phyloP scores from a whole-genome alignment of 2,888 invertebrate genomes.

The Drosophila koepferae region DNA sequence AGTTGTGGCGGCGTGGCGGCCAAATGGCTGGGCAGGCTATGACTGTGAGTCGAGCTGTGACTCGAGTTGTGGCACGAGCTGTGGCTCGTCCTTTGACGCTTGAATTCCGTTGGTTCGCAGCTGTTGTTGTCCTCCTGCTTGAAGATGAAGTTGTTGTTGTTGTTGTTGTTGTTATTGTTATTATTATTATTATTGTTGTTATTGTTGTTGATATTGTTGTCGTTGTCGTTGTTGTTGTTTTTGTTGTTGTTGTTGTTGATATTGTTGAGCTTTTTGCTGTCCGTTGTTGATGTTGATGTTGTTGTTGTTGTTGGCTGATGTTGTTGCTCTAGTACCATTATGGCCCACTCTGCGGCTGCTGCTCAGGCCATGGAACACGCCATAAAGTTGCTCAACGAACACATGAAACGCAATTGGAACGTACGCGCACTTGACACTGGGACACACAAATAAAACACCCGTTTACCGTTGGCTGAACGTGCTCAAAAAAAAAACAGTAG shows the following conservation, averaged over 20 bases:
- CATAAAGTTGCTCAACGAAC: constrained; percentile 21
- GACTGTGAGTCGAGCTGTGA: constrained; percentile 24
- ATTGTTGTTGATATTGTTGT: constrained; percentile 7
- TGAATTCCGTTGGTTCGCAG: constrained; percentile 32
- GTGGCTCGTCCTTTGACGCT: constrained; percentile 49
- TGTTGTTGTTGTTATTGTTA: constrained; percentile 31
- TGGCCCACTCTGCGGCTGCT: constrained; percentile 55
- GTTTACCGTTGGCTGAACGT: constrained; percentile 52
- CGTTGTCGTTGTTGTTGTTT: constrained; percentile 22
- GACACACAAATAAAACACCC: constrained; percentile 19
- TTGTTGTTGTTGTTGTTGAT: constrained; percentile 26
- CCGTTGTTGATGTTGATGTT: constrained; percentile 18
- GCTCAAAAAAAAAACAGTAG: constrained; percentile 42
- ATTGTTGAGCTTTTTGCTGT: constrained; percentile 23
- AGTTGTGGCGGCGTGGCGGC: constrained; percentile 50
- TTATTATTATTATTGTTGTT: constrained; percentile 19
- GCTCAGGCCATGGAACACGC: constrained; percentile 51
- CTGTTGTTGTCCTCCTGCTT: constrained; percentile 52
- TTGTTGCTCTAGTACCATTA: constrained; percentile 83
- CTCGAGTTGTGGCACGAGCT: constrained; percentile 24
- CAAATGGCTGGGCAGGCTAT: constrained; percentile 38
- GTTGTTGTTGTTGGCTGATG: constrained; percentile 22
- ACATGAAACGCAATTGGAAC: constrained; percentile 5
- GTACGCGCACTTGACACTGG: constrained; percentile 31
- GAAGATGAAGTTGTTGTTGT: constrained; percentile 33